phyloP scores from a whole-genome alignment of 2,113 vertebrate species.

The Alexandromys fortis region DNA sequence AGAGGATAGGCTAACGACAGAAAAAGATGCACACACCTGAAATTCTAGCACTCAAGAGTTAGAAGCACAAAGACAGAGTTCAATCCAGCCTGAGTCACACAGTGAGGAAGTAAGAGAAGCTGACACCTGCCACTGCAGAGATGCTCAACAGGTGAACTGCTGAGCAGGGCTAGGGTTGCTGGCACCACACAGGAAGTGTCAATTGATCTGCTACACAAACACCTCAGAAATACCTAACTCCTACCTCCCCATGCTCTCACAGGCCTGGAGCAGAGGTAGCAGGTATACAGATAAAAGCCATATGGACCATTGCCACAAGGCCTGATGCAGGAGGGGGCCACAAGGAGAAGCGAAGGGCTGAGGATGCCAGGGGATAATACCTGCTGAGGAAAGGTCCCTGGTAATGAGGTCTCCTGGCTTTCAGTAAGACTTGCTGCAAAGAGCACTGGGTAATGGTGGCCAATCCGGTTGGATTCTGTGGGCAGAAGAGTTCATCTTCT shows the following conservation, averaged over 20 bases:
- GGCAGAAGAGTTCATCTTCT: conserved; percentile 76
- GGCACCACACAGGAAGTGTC: not conserved
- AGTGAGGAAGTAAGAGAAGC: not conserved
- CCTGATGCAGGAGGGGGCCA: not conserved
- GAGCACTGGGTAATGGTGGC: conserved; percentile 73
- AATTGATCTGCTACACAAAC: not conserved
- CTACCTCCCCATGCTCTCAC: not conserved
- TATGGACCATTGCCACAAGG: not conserved
- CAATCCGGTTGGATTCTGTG: conserved; percentile 75
- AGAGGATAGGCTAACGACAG: not conserved
- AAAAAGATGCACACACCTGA: not conserved
- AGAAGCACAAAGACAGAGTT: not conserved
- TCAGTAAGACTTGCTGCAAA: conserved; percentile 64
- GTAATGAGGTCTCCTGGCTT: conserved; percentile 47
- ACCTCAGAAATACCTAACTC: not conserved
- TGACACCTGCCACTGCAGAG: not conserved
- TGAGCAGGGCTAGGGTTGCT: not conserved
- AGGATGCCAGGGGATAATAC: not conserved
- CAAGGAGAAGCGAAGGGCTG: not conserved
- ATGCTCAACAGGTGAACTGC: not conserved
- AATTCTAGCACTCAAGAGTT: not conserved
- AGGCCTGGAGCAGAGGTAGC: not conserved
- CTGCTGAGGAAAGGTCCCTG: not conserved
- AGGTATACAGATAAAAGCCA: not conserved
- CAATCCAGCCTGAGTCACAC: not conserved